Evolutionary conservation across 2,888 invertebrate species (phyloP), one percentile per base, ranked within the genome.

Genomic region (Pristionchus arcanus): DNA sequence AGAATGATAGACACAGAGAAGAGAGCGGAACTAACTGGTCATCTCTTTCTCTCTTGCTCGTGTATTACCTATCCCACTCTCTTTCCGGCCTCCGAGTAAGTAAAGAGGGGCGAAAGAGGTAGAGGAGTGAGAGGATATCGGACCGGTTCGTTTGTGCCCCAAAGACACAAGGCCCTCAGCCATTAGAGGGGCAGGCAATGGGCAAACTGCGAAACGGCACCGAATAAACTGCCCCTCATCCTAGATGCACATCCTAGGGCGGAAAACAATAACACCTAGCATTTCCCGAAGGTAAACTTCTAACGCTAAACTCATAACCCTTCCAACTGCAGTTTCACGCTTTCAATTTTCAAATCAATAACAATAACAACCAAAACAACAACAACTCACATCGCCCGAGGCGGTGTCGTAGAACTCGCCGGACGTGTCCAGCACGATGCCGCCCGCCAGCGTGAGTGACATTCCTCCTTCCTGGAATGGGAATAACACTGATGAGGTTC

Each of bases 391-490:
- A 68, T 87, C 87, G 25, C 87, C 87, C 42, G 87, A 87, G 66
- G 63, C 68, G n/a, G 87, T 87, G 66, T 87, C 87, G 87, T 87
- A 87, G 87, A 87, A 87, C 68, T 87, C 87, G 42, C 87, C 87
- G 42, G 87, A 87, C 42, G 87, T 87, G 49, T 87, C 87, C 25
- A 87, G 87, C 66, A 68, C 53, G 37, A 87, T 87, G 66, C 63
- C 87, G 25, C 49, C 68, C 21, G 87, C 37, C 15, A 84, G n/a
- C 13, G 81, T 81, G 81, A 81, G 81, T 28, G 81, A 81, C 81
- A 81, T 81, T 81, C 77, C 77, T 77, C 77, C 37, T 66, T n/a
- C 63, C 25, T 49, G 11, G 9, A 49, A 9, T 49, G 42, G n/a
- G 21, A 63, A 63, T 63, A 63, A 63, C 21, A 63, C 4, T 55